phyloP scores from a whole-genome alignment of 2,113 vertebrate species.

The Andinoacara biseriatus region DNA sequence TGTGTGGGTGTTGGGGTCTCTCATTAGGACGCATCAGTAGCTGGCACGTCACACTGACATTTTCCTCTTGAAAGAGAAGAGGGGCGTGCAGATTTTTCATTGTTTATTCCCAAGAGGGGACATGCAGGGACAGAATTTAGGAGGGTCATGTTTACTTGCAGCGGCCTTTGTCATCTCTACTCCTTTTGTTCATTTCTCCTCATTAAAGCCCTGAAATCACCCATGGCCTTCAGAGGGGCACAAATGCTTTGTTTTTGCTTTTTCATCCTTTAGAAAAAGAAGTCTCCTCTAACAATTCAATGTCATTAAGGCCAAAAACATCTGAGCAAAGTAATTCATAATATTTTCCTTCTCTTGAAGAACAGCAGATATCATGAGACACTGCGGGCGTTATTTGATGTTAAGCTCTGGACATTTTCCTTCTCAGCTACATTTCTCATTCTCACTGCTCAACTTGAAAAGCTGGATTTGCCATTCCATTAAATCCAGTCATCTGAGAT shows the following conservation, averaged over 20 bases:
- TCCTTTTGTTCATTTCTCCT: constrained; percentile 66
- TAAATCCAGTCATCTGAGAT: constrained; percentile 50
- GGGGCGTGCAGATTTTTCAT: constrained; percentile 49
- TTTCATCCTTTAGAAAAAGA: constrained; percentile 45
- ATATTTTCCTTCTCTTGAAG: constrained; percentile 34
- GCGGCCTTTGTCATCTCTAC: constrained; percentile 64
- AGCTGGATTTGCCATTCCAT: constrained; percentile 47
- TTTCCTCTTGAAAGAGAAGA: constrained; percentile 45
- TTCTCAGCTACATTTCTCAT: constrained; percentile 30
- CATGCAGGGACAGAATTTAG: constrained; percentile 63
- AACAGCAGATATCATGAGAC: constrained; percentile 30
- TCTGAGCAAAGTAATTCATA: constrained; percentile 27
- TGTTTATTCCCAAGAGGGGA: constrained; percentile 63
- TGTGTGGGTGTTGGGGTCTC: constrained; percentile 16
- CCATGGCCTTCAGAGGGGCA: constrained; percentile 47
- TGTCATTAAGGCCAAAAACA: constrained; percentile 36
- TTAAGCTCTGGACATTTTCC: constrained; percentile 31
- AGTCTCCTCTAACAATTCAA: constrained; percentile 37
- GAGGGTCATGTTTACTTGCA: constrained; percentile 67
- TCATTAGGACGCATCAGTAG: constrained; percentile 77
- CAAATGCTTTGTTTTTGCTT: constrained; percentile 52
- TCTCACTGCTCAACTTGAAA: constrained; percentile 42
- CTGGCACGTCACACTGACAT: constrained; percentile 71
- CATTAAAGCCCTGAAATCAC: constrained; percentile 72
- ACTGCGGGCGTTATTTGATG: neutral